Base-by-base conservation (phyloP, 2,888 invertebrate genomes). In the Drosophila merina region DNA sequence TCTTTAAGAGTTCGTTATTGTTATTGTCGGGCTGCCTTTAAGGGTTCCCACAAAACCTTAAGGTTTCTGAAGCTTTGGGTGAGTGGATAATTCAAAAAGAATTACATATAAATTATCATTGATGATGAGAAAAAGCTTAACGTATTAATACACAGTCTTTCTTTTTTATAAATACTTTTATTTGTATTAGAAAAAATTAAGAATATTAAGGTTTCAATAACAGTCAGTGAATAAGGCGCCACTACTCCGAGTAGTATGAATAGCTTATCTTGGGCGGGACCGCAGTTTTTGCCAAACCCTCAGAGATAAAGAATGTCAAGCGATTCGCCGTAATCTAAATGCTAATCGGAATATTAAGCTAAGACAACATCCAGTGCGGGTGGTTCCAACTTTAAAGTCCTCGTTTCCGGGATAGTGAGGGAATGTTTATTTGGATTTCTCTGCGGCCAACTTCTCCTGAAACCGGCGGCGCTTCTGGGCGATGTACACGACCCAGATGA, bases 401-500 rank as follows among this genome's bases (percentile, higher is more conserved):
- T 47, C 1, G 12, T 20, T 25, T 42, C 20, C n/a, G 26, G 28
- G 12, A 26, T 28, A 9, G 4, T 14, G 33, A 31, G n/a, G 57
- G 66, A 74, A 66, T 57, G 71, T 7, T 57, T 76, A 75, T 50
- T 78, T 73, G 8, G 76, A 64, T 30, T 75, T 78, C 36, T 74
- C 77, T 9, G 80, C 73, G 5, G 77, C 60, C 67, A 80, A 79
- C 55, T 89, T 89, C n/a, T 89, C 85, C 68, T 89, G 85, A 14
- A 76, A 74, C 12, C 94, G 93, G 9, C 95, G 93, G 83, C 96
- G 93, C 88, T 94, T 94, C 68, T 93, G 93, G 2, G 96, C 95
- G 54, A 96, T 88, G 88, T 95, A 96, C 89, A 96, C 94, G 1
- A 94, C 94, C 96, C 96, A 96, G 77, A 95, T 93, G 87, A 96